phyloP scores from a whole-genome alignment of 2,113 vertebrate genomes.

The Tragelaphus buxtoni region DNA sequence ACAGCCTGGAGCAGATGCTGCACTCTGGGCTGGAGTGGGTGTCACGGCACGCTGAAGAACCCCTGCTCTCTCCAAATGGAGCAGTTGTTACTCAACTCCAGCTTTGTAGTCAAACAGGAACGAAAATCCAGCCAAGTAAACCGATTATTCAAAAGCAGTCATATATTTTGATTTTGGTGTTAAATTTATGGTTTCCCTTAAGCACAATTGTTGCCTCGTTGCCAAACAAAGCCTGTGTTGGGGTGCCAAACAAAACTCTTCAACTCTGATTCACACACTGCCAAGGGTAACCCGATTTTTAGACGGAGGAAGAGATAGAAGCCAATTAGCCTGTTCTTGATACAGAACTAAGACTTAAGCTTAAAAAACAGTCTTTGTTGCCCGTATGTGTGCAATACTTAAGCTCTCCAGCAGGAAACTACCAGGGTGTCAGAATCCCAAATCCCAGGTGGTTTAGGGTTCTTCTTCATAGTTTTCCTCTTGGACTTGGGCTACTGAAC shows the following conservation, averaged over 20 bases:
- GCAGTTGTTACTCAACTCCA: background rate
- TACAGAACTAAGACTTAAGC: background rate
- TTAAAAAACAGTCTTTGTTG: background rate
- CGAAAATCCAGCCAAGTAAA: background rate
- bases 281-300: background rate
- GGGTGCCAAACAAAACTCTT: background rate
- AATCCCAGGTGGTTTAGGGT: background rate
- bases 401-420: background rate
- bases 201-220: background rate
- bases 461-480: background rate
- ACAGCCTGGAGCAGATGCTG: background rate
- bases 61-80: background rate
- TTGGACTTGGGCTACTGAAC: background rate
- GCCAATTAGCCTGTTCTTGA: background rate
- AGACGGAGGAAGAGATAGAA: background rate
- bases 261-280: background rate
- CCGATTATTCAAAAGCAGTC: background rate
- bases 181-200: background rate
- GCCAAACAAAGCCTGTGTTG: background rate
- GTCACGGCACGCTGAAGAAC: background rate
- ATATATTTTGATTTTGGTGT: background rate
- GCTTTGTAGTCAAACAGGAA: background rate
- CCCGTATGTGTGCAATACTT: rapidly evolving
- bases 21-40: rapidly evolving
- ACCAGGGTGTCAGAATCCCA: background rate